Base-by-base conservation (phyloP, 1,140 invertebrate species). In the Cecropterus lyciades region DNA sequence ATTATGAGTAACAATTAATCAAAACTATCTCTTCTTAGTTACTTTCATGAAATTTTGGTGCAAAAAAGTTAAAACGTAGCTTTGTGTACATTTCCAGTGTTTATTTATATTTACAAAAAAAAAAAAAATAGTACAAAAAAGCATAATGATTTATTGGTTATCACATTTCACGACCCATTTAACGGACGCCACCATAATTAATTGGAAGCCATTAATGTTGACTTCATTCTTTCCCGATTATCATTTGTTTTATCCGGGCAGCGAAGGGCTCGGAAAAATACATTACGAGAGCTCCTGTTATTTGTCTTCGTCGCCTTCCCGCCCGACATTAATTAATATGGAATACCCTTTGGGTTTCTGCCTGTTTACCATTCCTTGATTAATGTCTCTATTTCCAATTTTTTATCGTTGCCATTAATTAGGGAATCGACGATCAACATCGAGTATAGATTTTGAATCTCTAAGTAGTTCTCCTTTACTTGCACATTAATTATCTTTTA, bases 151-250 rank as follows among this genome's bases (percentile, higher is more conserved):
- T 65, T 67, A 75, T 69, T 67, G 51, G 67, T 69, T 60, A 75
- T 77, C 68, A 55, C 53, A 74, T 78, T 76, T 69, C 70, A 75
- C 73, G 67, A 70, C 59, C 65, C 65, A 79, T 79, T 70, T 70
- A 79, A 72, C 59, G 51, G 62, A 67, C 64, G 69, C 59, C 48
- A 46, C 75, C 67, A 72, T 88, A 84, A 91, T 89, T 89, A 89
- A 91, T 91, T 80, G 79, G 67, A 77, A 73, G 70, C 82, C 85
- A 80, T 89, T 89, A 89, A 81, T 79, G 84, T 86, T 87, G 87
- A 91, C 87, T 91, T 89, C 85, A 89, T 89, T 89, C 89, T 85
- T 88, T 86, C 79, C 82, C 85, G 89, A 91, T 90, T 91, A 91
- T 89, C 89, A 91, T 91, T 91, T 85, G 87, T 90, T 89, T 89